Evolutionary conservation across 2,113 vertebrate genomes (phyloP), one percentile per base, ranked within the genome.

Genomic region (Leiothrix lutea): DNA sequence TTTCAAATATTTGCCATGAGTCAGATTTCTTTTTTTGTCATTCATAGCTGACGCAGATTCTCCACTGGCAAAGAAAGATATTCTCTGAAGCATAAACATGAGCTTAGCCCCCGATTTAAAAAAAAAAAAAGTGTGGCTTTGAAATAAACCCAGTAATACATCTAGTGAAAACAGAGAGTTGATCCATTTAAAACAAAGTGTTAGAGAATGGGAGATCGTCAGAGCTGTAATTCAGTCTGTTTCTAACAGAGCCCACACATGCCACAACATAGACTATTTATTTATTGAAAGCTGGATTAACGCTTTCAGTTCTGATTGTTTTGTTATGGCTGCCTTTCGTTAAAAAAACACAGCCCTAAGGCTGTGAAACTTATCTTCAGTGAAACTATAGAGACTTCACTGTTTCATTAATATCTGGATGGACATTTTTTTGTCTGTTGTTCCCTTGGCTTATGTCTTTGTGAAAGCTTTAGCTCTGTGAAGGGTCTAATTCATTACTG

Each of bases 1-100:
- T 86, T 92, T 88, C 12, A 92, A 95, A 71, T 88, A 78, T 92
- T 96, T 95, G 74, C 93, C 85, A 84, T 93, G 92, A 97, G 75
- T 95, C 95, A 97, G 50, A 64, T 90, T 95, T 94, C 92, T 78
- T 92, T 96, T 91, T 97, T 93, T 95, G 92, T 90, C 86, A 88
- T 73, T 88, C 54, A 67, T n/a, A 93, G 88, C 85, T 94, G 89
- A 92, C 1, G 7, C 83, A 94, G 62, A 69, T 92, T 95, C 78
- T 94, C 90, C 72, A 74, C 90, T 92, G 84, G 93, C 80, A 84
- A 93, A 80, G 87, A 86, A 82, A 94, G 40, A 86, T 86, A 78
- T 62, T 91, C 47, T 89, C 54, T 75, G 64, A 90, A 97, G 91
- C 48, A 96, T 91, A 94, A 92, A 93, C 71, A 95, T 10, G 11